Conservation (phyloP, 2,797 vertebrate species). For the Anisognathus igniventris region DNA sequence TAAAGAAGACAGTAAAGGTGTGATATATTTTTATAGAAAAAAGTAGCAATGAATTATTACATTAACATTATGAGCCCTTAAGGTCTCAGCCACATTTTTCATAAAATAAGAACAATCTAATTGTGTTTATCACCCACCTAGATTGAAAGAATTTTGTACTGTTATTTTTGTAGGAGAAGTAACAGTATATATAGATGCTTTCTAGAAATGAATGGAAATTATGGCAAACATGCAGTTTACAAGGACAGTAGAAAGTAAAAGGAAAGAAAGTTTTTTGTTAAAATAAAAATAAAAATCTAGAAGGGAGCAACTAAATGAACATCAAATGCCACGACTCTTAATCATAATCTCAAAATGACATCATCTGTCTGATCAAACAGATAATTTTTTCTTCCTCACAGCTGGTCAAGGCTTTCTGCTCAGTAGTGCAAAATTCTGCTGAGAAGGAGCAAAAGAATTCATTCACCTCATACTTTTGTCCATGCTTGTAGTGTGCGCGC, state of each 20-base stretch:
- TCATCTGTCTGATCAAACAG: neutral
- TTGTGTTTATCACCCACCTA: neutral
- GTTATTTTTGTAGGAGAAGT: neutral
- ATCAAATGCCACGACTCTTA: neutral
- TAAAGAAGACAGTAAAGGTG: neutral
- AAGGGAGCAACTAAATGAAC: neutral
- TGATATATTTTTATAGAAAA: neutral
- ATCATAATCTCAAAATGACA: neutral
- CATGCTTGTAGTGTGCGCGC: neutral
- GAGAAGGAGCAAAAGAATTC: neutral
- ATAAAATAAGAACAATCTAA: neutral
- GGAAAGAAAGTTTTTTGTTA: accelerated
- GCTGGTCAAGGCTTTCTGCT: neutral
- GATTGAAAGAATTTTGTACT: neutral
- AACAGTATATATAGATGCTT: neutral
- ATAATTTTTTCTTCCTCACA: neutral
- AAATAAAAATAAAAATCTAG: neutral
- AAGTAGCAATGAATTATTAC: neutral
- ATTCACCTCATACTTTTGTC: neutral
- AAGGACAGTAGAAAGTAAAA: neutral
- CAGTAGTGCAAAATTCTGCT: neutral
- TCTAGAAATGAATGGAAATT: neutral
- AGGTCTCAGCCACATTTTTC: neutral
- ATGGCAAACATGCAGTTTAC: neutral
- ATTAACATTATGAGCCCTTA: neutral